Evolutionary conservation across 2,888 invertebrate genomes (phyloP), one percentile per base, ranked within the genome.

Genomic region (Bombylius discolor): DNA sequence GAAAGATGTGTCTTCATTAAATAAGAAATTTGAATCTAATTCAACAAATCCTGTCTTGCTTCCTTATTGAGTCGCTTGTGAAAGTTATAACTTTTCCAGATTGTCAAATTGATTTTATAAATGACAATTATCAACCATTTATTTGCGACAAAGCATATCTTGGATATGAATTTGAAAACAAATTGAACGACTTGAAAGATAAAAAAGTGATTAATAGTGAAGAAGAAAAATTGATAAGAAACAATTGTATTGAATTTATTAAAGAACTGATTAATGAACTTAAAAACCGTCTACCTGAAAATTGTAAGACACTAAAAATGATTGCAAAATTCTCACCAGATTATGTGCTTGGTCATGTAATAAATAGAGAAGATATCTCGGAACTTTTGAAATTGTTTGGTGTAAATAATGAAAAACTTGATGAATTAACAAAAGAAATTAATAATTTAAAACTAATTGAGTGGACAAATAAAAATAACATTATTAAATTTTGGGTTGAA

Each of bases 21-120:
- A 64, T 49, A 61, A 62, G 60, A 34, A 55, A 11, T 65, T 64
- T 58, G 62, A 63, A 56, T 32, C 57, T n/a, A 60, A 61, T 31
- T 52, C 58, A 52, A 51, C 57, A 44, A 62, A 64, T 53, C 48
- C 60, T 6, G 31, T 59, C n/a, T 4, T 13, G 6, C 7, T 31
- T 33, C 14, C 31, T 55, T 23, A 32, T 50, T 5, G n/a, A 48
- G n/a, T 55, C 55, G 14, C 36, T 36, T 36, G 36, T 36, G 9
- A 36, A 36, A 36, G 9, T 9, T 36, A 36, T 36, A 8, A 36
- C 9, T 3, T 36, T 8, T 36, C 36, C 36, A 36, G 36, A 36
- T 36, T 36, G 36, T 36, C 36, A 46, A n/a, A 13, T 36, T 13
- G 8, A 33, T 13, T 46, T 33, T n/a, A 47, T 53, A 48, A 12